phyloP scores from a whole-genome alignment of 2,888 invertebrate species.

The Clepsis dumicolana region DNA sequence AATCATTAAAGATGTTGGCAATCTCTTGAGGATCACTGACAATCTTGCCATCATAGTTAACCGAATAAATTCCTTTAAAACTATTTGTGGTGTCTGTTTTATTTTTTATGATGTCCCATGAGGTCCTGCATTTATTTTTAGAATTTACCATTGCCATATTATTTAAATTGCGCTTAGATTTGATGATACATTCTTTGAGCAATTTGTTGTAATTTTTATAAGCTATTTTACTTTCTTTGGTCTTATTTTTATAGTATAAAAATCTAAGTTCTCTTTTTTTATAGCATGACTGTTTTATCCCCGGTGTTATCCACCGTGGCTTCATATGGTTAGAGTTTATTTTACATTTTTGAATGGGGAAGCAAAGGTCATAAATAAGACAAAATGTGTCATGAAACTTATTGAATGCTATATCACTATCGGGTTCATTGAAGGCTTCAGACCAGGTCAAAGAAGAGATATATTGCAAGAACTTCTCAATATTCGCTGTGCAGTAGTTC shows the following conservation, averaged over 20 bases:
- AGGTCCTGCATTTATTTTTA: no score
- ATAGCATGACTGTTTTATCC: neutral
- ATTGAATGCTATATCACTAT: neutral
- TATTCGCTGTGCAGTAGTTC: neutral
- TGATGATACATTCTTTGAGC: neutral
- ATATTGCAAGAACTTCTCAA: neutral
- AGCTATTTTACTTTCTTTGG: neutral
- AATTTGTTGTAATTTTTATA: neutral
- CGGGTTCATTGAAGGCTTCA: neutral
- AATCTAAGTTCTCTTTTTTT: slow-evolving; percentile 8
- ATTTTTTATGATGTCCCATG: no score
- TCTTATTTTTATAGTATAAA: neutral
- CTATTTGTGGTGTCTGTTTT: no score
- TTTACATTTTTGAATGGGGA: neutral
- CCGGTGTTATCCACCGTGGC: neutral
- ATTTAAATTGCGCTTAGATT: neutral
- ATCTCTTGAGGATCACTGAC: no score
- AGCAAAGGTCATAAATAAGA: slow-evolving; percentile 12
- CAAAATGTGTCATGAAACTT: slow-evolving; percentile 8
- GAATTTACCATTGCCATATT: neutral
- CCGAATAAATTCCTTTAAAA: no score
- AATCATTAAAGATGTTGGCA: no score
- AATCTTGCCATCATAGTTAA: no score
- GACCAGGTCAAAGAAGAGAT: neutral
- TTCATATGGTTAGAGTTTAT: neutral